Conservation (phyloP, 2,888 invertebrate species). For the Cataglyphis rosenhaueri region DNA sequence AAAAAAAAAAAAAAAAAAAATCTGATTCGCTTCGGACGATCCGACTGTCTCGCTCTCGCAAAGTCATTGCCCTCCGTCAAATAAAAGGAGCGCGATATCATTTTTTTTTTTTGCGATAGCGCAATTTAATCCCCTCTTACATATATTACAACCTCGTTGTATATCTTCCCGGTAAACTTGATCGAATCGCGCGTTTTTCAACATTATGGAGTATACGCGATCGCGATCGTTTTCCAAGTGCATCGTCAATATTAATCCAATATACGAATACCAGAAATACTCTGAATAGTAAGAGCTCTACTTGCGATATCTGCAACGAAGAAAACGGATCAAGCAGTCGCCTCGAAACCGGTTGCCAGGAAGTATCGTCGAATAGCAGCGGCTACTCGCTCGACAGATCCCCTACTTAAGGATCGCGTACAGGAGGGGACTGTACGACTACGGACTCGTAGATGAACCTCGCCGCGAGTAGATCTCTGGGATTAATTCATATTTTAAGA, state of each 20-base stretch:
- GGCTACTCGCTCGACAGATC: conserved; percentile 67
- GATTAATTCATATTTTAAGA: not conserved
- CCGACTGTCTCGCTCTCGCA: not conserved
- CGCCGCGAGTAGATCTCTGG: not conserved
- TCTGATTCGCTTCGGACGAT: conserved; percentile 2
- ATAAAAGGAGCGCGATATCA: conserved; percentile 7
- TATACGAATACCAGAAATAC: conserved; percentile 48
- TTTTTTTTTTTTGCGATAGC: conserved; percentile 37
- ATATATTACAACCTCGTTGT: not conserved
- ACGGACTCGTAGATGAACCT: conserved; percentile 23
- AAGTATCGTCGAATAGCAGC: conserved; percentile 65
- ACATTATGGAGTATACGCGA: not conserved
- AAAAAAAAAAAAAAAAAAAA: conserved; percentile 12
- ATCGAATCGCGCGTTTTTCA: conserved; percentile 29
- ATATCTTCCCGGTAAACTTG: conserved; percentile 11
- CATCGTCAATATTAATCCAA: conserved; percentile 47
- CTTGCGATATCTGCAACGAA: conserved; percentile 70
- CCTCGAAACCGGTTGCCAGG: conserved; percentile 74
- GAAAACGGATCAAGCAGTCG: conserved; percentile 74
- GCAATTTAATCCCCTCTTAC: conserved; percentile 24
- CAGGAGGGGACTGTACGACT: conserved; percentile 13
- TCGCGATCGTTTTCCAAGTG: conserved; percentile 8
- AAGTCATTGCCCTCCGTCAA: conserved; percentile 19
- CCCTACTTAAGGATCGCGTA: conserved; percentile 63
- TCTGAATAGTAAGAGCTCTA: conserved; percentile 53